Conservation (phyloP, 2,888 invertebrate species). For the Orthonychiurus folsomi region DNA sequence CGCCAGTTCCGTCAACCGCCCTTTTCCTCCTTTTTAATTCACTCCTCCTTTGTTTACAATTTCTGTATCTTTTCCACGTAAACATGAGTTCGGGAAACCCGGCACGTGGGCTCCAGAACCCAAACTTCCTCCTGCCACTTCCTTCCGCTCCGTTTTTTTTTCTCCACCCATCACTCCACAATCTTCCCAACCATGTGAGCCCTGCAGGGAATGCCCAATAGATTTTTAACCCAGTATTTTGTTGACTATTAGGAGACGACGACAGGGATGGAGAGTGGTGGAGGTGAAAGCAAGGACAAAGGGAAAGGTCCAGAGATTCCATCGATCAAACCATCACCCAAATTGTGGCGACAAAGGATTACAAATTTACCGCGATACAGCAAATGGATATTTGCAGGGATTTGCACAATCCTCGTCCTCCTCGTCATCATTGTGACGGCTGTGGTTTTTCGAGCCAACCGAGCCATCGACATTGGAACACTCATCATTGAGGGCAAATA, state of each 20-base stretch:
- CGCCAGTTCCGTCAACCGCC: too few relatives aligned
- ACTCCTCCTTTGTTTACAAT: neutral
- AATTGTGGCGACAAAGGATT: slow-evolving; percentile 15
- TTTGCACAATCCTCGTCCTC: slow-evolving; percentile 18
- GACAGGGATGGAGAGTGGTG: too few relatives aligned
- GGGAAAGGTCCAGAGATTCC: neutral
- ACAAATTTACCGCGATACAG: slow-evolving; percentile 13
- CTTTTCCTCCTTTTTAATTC: neutral
- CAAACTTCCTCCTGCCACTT: neutral
- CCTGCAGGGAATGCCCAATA: too few relatives aligned
- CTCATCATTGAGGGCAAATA: slow-evolving; percentile 57
- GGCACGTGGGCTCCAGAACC: neutral
- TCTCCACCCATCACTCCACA: neutral
- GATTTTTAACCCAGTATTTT: neutral
- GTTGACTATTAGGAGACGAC: slow-evolving; percentile 2
- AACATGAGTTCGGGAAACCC: neutral
- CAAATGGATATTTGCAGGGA: slow-evolving; percentile 18
- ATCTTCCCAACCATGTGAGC: neutral
- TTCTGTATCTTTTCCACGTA: neutral
- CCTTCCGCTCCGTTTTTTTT: neutral
- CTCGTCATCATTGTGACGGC: slow-evolving; percentile 20
- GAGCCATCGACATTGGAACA: slow-evolving; percentile 23
- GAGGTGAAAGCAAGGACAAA: slow-evolving; percentile 9
- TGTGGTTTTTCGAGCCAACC: slow-evolving; percentile 17
- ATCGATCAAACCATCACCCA: slow-evolving; percentile 35